Base-by-base conservation (phyloP, 1,140 invertebrate species). In the Drosophila nigrodunni region DNA sequence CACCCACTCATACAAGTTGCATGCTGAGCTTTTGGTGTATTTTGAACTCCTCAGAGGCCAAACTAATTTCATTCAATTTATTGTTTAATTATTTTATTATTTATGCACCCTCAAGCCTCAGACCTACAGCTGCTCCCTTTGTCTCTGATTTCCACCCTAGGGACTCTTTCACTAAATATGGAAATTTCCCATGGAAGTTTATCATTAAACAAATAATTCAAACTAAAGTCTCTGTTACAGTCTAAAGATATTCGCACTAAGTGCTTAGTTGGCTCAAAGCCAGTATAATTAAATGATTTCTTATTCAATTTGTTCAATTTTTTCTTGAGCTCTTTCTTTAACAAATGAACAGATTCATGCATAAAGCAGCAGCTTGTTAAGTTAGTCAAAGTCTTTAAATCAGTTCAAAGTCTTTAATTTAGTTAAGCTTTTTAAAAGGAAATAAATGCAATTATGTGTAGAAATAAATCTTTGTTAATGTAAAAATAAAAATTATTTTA, bases 81-180 rank as follows among this genome's bases (percentile, higher is more conserved):
- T 82, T 87, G 83, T 77, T 87, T 87, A 87, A 87, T 83, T 87
- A 80, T 83, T 87, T 88, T 87, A 88, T 87, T 88, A 87, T 87
- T 87, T 83, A 87, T 87, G 72, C 80, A 87, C 72, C 77, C 83
- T 76, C 71, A 65, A 30, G 49, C 66, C 74, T 47, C 49, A 50
- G 44, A 43, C 58, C 60, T 6, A 9, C 69, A 83, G 74, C 82
- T 81, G 81, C 55, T 59, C 13, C 35, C 47, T 21, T 9, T 43
- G 21, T 21, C 41, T 43, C 41, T 43, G 25, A 1, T 43, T 7
- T 37, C n/a, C 9, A 7, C 54, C 65, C 34, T 34, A 18, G 46
- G 66, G 55, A n/a, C 30, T 52, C 37, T 52, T 44, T 41, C 13
- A 35, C 18, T 43, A 25, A 47, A 47, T 49, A 72, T 72, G 69